phyloP scores from a whole-genome alignment of 2,888 invertebrate species.

The Cantharis lateralis region DNA sequence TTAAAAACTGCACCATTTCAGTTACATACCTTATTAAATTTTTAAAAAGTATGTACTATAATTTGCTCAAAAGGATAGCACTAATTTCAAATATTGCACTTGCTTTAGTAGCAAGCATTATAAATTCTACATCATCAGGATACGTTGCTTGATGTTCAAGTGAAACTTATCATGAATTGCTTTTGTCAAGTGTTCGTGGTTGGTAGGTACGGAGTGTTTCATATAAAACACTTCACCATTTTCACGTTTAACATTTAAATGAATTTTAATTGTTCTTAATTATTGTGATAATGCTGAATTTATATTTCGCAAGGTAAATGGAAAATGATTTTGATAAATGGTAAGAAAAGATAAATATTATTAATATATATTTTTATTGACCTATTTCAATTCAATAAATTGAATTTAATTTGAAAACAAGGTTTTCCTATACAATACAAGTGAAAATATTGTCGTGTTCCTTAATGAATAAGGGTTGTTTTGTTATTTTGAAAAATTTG shows the following conservation, averaged over 20 bases:
- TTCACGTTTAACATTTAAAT: background rate
- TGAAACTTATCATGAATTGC: background rate
- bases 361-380: too few species aligned
- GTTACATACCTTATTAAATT: background rate
- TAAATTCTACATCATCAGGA: background rate
- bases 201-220: background rate
- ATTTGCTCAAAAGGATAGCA: background rate
- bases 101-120: background rate
- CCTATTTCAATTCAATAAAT: too few species aligned
- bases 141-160: background rate
- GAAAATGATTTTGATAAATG: background rate
- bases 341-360: too few species aligned
- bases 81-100: background rate
- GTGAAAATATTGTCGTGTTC: too few species aligned
- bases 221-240: background rate
- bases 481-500: too few species aligned
- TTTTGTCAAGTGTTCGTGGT: background rate
- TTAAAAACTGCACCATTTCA: background rate
- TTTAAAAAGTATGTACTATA: background rate
- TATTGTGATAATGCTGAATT: background rate
- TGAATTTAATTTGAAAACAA: too few species aligned
- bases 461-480: too few species aligned
- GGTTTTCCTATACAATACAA: too few species aligned
- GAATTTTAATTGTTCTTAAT: background rate
- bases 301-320: background rate